Percentiles rank a stretch among this genome's conserved stretches.
Evolutionary conservation across 2,888 invertebrate species (phyloP).

Genomic region (Hydroisotoma schaefferi): DNA sequence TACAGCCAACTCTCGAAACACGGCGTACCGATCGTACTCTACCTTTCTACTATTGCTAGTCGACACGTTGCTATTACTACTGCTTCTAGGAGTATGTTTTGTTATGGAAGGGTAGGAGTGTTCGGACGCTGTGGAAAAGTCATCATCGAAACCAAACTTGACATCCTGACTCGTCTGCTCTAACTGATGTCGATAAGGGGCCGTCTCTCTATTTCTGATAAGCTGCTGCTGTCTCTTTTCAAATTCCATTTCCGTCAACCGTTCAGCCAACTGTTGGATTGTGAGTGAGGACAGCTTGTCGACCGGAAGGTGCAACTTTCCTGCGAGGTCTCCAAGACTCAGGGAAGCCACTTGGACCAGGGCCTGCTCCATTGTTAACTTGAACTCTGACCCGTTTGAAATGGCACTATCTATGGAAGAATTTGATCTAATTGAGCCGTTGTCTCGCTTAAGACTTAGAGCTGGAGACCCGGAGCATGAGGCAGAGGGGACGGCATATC

Average conservation of each 20-base stretch:
- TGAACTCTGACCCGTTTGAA: conserved; percentile 2
- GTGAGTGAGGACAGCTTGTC: conserved; percentile 79
- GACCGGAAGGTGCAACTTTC: conserved; percentile 71
- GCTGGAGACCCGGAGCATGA: conserved; percentile 10
- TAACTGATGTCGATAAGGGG: no score
- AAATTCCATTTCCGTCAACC: conserved; percentile 60
- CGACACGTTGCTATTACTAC: no score
- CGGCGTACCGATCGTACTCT: conserved; percentile 81
- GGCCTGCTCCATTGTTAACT: conserved; percentile 51
- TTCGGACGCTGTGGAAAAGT: conserved; percentile 54
- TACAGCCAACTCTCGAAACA: conserved; percentile 75
- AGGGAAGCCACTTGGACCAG: conserved; percentile 76
- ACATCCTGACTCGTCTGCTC: no score
- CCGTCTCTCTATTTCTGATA: not conserved
- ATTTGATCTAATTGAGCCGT: conserved; percentile 13
- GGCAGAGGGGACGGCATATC: conserved; percentile 31
- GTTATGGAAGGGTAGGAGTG: conserved; percentile 48
- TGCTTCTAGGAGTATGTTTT: not conserved
- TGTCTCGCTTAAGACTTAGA: not conserved
- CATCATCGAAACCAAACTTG: conserved; percentile 45
- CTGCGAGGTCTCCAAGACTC: conserved; percentile 74
- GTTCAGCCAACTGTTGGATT: conserved; percentile 77
- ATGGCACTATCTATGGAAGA: not conserved
- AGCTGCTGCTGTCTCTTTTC: conserved; percentile 52
- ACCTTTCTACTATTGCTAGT: no score